Evolutionary conservation across 2,797 vertebrate genomes (phyloP), one percentile per base, ranked within the genome.

Genomic region (Diplodus puntazzo): DNA sequence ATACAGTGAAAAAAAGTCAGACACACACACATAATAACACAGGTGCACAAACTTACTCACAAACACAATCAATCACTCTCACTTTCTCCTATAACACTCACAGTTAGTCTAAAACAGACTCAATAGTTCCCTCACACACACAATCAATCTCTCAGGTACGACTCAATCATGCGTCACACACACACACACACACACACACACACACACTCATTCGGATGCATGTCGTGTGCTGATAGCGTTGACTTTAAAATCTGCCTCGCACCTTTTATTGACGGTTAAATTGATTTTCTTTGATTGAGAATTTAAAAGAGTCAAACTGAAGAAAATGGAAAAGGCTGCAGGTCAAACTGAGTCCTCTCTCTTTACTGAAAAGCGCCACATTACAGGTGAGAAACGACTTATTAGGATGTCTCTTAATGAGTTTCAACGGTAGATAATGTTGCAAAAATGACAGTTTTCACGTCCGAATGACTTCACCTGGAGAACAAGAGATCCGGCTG

Each of bases 61-160:
- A 57, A 20, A 45, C 30, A 14, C 0, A 45, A 62, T 39, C 27
- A 62, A 17, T 50, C 60, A 61, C 46, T 62, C n/a, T 53, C 25
- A 60, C 61, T 48, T 55, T 66, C 60, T 43, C 58, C 49, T 30
- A 49, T 21, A 55, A 50, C 21, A 59, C 65, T 49, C 60, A 53
- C 78, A 59, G 5, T 60, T 18, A 59, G 25, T 45, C 34, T 34
- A 17, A 55, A 48, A 75, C 30, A 75, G 89, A 92, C 91, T 91
- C 91, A 88, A 80, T 90, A 90, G 91, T 50, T 76, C 67, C 46
- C 48, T 55, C 50, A 55, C 39, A 54, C 77, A 76, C 73, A 69
- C 80, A 68, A 77, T 82, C 79, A 77, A 59, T 81, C 70, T 62
- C 59, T 53, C 57, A 76, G 54, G 43, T 42, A 63, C 48, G 45